These are phyloP conservation scores for Portunus trituberculatus DNA, from an alignment of 1,140 invertebrate species.

Conservation along the genomic window DNA sequence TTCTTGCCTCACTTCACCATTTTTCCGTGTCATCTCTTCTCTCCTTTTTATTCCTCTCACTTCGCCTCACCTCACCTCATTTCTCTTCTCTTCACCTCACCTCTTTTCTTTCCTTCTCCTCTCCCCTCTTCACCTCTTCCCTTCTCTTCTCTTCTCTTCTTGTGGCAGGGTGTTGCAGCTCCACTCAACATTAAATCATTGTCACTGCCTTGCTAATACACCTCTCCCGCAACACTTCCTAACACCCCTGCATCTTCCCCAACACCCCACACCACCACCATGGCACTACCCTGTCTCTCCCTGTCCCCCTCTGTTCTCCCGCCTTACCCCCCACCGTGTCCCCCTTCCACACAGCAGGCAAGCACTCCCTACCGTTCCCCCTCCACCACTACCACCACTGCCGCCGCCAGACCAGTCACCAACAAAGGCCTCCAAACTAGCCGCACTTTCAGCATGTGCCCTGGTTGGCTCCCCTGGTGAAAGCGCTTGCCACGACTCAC, in stretches of 20 bases:
- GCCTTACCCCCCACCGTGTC: not conserved
- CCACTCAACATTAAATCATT: no score
- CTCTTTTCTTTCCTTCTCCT: no score
- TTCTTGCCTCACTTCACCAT: not conserved
- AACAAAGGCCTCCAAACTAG: conserved; percentile 20
- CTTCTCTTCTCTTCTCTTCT: conserved; percentile 79
- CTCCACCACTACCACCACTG: conserved; percentile 33
- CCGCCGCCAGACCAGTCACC: not conserved
- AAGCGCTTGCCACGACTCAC: not conserved
- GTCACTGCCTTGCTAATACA: not conserved
- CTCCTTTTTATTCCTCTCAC: not conserved
- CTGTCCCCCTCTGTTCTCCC: not conserved
- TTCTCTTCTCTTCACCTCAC: no score
- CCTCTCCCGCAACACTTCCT: not conserved
- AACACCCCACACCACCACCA: not conserved
- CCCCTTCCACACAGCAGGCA: no score
- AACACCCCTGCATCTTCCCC: not conserved
- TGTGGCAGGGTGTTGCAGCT: no score
- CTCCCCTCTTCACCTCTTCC: not conserved
- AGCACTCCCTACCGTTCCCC: not conserved
- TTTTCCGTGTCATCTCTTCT: not conserved
- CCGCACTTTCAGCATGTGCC: not conserved
- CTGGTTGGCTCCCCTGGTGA: not conserved
- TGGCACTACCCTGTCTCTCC: not conserved
- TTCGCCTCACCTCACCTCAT: not conserved